Base-by-base conservation (phyloP, 1,140 invertebrate species). In the Rhynchophorus ferrugineus region DNA sequence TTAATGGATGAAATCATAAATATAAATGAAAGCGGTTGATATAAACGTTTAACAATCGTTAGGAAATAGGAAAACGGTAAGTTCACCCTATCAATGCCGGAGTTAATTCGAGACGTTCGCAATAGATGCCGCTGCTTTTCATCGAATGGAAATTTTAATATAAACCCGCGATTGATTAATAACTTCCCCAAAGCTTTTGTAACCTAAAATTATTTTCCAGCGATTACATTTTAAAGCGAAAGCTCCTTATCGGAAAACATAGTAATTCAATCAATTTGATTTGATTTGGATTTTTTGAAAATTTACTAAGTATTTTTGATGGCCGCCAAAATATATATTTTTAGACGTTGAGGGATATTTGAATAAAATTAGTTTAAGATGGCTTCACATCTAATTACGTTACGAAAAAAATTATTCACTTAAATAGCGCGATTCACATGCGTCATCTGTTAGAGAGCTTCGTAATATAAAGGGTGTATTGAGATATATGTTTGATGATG, bases 161-260 rank as follows among this genome's bases (percentile, higher is more conserved):
- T 39, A 1, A 24, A n/a, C 14, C 13, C 18, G n/a, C 11, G 29
- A 22, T 9, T 9, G n/a, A 38, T 33, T 47, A 17, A 36, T 47
- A 11, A 36, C 14, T 36, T 9, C 21, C 9, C 7, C 8, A 3
- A 22, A 18, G 18, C n/a, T 13, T 17, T 52, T 24, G 37, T 22
- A 44, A 43, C 13, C 20, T 37, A 13, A 35, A 37, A 44, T 44
- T 20, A 51, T 44, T 51, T 37, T 43, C 20, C 19, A 20, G 42
- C 19, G 41, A 44, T 35, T 41, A 35, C 29, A 36, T 22, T 51
- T 51, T 29, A 54, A 35, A 48, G 33, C 11, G 24, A 36, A 54
- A 36, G 5, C 24, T 16, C 2, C 24, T 46, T 46, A 44, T 29
- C 42, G 6, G 16, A 19, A 18, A 41, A 41, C 38, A 41, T 41